These are phyloP conservation scores for Mongoloraphidia duomilia DNA, from an alignment of 2,888 invertebrate genomes.

Conservation along the genomic window DNA sequence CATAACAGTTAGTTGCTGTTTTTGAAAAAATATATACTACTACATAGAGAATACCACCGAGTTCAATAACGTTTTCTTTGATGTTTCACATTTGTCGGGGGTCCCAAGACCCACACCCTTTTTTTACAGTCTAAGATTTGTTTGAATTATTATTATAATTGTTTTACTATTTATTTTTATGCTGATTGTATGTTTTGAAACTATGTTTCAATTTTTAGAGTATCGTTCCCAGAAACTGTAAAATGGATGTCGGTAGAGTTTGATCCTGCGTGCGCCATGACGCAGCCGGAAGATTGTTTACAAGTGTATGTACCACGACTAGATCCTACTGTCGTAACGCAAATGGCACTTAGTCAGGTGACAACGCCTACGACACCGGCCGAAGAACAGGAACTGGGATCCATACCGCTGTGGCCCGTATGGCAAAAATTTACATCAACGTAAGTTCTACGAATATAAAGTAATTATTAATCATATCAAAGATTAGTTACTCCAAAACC, in stretches of 20 bases:
- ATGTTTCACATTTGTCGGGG: too few relatives aligned
- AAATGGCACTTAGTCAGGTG: conserved; percentile 16
- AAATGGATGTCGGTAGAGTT: conserved; percentile 91
- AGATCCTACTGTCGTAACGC: conserved; percentile 10
- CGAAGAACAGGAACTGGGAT: conserved; percentile 21
- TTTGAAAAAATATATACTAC: too few relatives aligned
- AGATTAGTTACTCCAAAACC: background rate
- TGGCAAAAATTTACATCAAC: conserved; percentile 48
- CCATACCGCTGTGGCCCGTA: conserved; percentile 44
- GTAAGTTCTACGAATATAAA: conserved; percentile 19
- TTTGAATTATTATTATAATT: background rate
- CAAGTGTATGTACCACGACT: conserved; percentile 51
- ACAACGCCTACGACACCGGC: conserved; percentile 21
- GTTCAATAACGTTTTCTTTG: too few relatives aligned
- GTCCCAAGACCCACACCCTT: too few relatives aligned
- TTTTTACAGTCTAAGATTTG: too few relatives aligned
- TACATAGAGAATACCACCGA: too few relatives aligned
- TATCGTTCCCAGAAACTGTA: conserved; percentile 75
- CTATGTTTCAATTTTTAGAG: conserved; percentile 34
- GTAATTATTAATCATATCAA: too few relatives aligned
- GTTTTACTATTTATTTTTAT: background rate
- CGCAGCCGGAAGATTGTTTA: conserved; percentile 82
- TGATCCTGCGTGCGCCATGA: conserved; percentile 81
- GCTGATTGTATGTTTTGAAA: background rate
- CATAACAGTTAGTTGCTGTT: too few relatives aligned